These are phyloP conservation scores for Eremobia ochroleuca DNA, from an alignment of 2,888 invertebrate genomes.

Conservation along the genomic window DNA sequence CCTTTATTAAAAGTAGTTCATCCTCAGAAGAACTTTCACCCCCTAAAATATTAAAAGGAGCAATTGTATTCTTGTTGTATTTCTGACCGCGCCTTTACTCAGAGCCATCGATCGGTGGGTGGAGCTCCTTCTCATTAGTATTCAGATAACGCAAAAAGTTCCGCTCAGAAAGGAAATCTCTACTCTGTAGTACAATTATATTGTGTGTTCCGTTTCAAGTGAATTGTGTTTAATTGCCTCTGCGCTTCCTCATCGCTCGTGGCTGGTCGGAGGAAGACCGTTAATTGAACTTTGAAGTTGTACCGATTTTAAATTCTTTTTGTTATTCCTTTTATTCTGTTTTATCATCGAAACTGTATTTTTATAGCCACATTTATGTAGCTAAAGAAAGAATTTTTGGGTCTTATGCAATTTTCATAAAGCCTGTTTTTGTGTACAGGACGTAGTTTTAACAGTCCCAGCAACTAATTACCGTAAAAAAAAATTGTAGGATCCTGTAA, in stretches of 20 bases:
- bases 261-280: slow-evolving; percentile 29
- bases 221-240: slow-evolving; percentile 62
- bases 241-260: slow-evolving; percentile 58
- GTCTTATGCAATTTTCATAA: not conserved
- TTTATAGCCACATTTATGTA: not conserved
- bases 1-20: not conserved
- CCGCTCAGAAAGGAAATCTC: slow-evolving; percentile 71
- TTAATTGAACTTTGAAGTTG: slow-evolving; percentile 29
- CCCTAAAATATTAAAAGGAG: not conserved
- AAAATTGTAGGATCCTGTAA: not conserved
- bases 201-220: slow-evolving; percentile 60
- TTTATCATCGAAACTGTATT: not conserved
- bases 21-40: too few relatives aligned
- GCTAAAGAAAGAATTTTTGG: too few relatives aligned
- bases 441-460: too few relatives aligned
- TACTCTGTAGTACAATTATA: slow-evolving; percentile 63
- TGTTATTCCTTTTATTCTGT: not conserved
- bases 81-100: slow-evolving; percentile 25
- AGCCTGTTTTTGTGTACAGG: not conserved
- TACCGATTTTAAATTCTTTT: not conserved
- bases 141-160: slow-evolving; percentile 70
- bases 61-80: not conserved
- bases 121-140: slow-evolving; percentile 63
- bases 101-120: slow-evolving; percentile 47
- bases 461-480: not conserved